A percentile compares a stretch with the other conserved stretches of the same genome.
Conservation (phyloP, 2,113 vertebrate genomes). For the Azemiops feae region DNA sequence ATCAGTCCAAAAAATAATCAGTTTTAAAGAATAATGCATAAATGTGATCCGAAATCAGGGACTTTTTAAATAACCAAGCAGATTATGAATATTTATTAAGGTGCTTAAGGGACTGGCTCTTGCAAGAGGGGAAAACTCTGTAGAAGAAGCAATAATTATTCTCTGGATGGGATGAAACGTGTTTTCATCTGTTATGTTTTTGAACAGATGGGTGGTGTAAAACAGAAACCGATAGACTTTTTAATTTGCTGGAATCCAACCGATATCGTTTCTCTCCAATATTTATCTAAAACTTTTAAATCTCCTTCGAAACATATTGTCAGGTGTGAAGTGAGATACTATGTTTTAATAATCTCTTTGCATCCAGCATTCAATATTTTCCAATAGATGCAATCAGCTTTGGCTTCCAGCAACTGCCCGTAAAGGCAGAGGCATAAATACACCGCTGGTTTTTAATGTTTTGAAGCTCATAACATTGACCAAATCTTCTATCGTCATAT, state of each 20-base stretch:
- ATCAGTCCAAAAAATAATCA: not conserved
- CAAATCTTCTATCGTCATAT: conserved; percentile 19
- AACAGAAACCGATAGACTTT: conserved; percentile 35
- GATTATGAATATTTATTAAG: not conserved
- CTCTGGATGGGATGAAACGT: conserved; percentile 32
- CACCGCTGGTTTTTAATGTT: not conserved
- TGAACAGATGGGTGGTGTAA: conserved; percentile 26
- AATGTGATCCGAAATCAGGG: conserved; percentile 1
- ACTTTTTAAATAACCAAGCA: not conserved
- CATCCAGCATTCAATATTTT: not conserved
- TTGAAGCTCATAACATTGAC: conserved; percentile 1
- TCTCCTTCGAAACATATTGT: not conserved
- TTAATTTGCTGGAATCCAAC: conserved; percentile 35
- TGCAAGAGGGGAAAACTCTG: conserved; percentile 17
- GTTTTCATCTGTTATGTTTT: conserved; percentile 40
- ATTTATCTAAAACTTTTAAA: conserved; percentile 34
- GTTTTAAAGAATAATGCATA: not conserved
- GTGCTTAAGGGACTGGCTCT: not conserved
- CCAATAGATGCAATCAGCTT: conserved; percentile 6
- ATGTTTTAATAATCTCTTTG: conserved; percentile 24
- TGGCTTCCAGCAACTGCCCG: not conserved
- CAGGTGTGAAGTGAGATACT: conserved; percentile 9
- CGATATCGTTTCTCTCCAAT: not conserved
- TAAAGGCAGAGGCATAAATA: not conserved
- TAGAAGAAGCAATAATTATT: conserved; percentile 37